Evolutionary conservation across 2,888 invertebrate species (phyloP), one percentile per base, ranked within the genome.

Genomic region (Brassicogethes aeneus): DNA sequence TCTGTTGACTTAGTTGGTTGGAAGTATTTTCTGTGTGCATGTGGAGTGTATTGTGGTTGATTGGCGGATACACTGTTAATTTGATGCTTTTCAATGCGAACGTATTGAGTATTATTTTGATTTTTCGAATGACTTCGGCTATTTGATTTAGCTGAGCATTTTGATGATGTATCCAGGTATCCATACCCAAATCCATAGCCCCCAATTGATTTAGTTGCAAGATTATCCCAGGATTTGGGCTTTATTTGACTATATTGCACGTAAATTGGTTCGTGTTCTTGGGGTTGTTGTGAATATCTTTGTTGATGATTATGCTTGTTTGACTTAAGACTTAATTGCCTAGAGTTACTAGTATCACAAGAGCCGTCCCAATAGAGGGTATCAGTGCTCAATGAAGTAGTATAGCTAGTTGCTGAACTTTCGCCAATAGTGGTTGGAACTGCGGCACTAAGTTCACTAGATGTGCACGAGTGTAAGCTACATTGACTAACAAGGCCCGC

Each of bases 191-290:
- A 89, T 2, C 88, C 87, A 51, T 90, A 89, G 0, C 88, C 89
- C 1, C 88, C 87, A 50, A 86, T 82, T 0, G 85, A 83, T 68
- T 88, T 89, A 2, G 87, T 87, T 0, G 89, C 84, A 40, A 91
- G 69, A 66, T 90, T 90, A 61, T 90, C 90, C 89, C 90, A 90
- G 0, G 89, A 90, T 62, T 90, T 90, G 1, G 90, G 90, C 59
- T 90, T 91, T 1, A 64, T 65, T 37, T 53, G 52, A 32, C 47
- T 50, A 51, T 73, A 75, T 43, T 73, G 72, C 3, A 62, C 60
- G 46, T 52, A 74, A 57, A 60, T 70, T 56, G 58, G 70, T 57
- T 64, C 73, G 61, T 39, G 66, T 40, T 56, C 50, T 39, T 54
- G 52, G 31, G 54, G 54, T 39, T 57, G 60, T 40, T 56, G 57